Base-by-base conservation (phyloP, 2,797 vertebrate genomes). In the Chiroxiphia lanceolata region DNA sequence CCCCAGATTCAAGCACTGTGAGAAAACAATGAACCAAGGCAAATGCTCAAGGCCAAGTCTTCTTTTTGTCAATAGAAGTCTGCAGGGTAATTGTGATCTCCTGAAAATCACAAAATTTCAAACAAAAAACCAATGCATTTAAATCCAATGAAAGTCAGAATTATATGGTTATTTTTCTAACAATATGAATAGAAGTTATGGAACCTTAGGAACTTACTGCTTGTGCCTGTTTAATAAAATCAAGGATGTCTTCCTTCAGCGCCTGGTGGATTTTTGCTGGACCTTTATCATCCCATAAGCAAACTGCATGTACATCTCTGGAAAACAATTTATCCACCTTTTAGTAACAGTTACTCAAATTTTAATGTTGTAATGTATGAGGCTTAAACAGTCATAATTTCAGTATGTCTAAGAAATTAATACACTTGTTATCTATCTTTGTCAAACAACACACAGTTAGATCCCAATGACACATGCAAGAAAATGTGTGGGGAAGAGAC, bases 161-260 rank as follows among this genome's bases (percentile, higher is more conserved):
- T 17, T 45, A 59, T 15, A 69, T 34, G 16, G 18, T 76, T 83
- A 42, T 74, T 88, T 44, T 93, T 92, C 53, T 84, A 84, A 79
- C 9, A 31, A 56, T 33, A 71, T 1, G 8, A 83, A 79, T 51
- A 90, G 15, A 91, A 85, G 60, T 92, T 80, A 79, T 3, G 38
- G 83, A 91, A 95, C 2, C 3, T 54, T 48, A 44, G 80, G 36
- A 87, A 98, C 98, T 98, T 98, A 99, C 99, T 83, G 99, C 99
- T 98, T 99, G 99, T 96, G 99, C 99, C 98, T 99, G 99, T 98
- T 99, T 99, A 97, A 99, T 99, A 98, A 99, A 99, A 94, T 99
- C 99, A 97, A 99, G 98, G 94, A 99, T 99, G 97, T 99, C 99
- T 97, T 99, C 99, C 98, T 99, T 99, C 95, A 99, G 98, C 95